Base-by-base conservation (phyloP, 1,140 invertebrate genomes). In the Asbolus verrucosus region DNA sequence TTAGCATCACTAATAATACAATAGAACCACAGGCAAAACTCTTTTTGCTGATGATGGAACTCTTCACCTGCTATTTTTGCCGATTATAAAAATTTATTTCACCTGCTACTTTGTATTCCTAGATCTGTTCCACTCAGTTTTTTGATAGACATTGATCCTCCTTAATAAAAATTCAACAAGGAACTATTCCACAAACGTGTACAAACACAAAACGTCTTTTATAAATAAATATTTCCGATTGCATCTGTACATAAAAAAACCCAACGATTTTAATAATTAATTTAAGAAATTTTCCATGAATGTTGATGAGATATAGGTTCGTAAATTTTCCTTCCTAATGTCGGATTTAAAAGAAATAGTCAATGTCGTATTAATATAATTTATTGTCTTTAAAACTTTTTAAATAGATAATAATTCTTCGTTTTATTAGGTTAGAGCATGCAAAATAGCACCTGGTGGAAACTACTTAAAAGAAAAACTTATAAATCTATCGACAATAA, bases 1-100 rank as follows among this genome's bases (percentile, higher is more conserved):
- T 65, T 65, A 65, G 38, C 62, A 43, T 65, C 62, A 65, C 62
- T 65, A 65, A 65, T 65, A 65, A 65, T 65, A 65, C 62, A 65
- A 65, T 65, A 65, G 62, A 65, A 65, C 62, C 38, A 65, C 62
- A 65, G 36, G 62, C 62, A 11, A 65, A 65, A 41, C 21, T 38
- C 33, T 39, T 41, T 41, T 65, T 39, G 33, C 31, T 27, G 36
- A 62, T 24, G 36, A 62, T 62, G 36, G 2, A 24, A 31, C 30
- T 21, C 30, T 41, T 43, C 62, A 65, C 62, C 62, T 65, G 62
- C 62, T 65, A 65, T 43, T 65, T 65, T 65, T 18, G 38, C 38
- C 62, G 62, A 65, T 65, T 65, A 65, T 65, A 43, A 43, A 18
- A 27, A 65, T 65, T 41, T 63, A 63, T 43, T 65, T 46, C 62